These are phyloP conservation scores for Phanerotoma sp. DNA, from an alignment of 2,888 invertebrate species.

Conservation along the genomic window DNA sequence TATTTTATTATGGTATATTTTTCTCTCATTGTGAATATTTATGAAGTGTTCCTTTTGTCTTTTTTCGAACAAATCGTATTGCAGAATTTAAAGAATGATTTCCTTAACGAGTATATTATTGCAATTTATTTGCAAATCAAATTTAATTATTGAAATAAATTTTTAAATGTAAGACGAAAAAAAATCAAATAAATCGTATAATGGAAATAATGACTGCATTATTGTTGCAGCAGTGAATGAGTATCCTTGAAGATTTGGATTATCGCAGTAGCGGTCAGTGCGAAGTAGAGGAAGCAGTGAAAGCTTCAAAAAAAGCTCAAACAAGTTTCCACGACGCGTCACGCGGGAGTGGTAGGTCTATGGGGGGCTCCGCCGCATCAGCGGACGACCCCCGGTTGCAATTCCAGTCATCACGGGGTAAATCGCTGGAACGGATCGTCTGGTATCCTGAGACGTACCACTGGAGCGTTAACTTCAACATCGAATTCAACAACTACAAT, in stretches of 20 bases:
- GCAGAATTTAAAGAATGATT: too few species aligned
- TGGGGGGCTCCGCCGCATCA: slow-evolving; percentile 57
- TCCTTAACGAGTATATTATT: too few species aligned
- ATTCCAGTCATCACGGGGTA: slow-evolving; percentile 36
- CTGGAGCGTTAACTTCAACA: slow-evolving; percentile 39
- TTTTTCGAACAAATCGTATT: background rate
- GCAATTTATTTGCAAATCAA: too few species aligned
- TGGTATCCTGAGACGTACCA: slow-evolving; percentile 29
- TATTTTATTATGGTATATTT: too few species aligned
- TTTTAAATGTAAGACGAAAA: background rate
- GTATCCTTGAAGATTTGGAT: slow-evolving; percentile 23
- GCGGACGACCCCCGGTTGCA: slow-evolving; percentile 53
- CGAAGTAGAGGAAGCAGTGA: slow-evolving; percentile 28
- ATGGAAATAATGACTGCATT: slow-evolving; percentile 3
- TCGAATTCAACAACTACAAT: slow-evolving; percentile 39
- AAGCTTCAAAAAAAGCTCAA: background rate
- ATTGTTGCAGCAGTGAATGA: slow-evolving; percentile 35
- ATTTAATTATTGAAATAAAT: background rate
- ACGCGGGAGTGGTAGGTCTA: slow-evolving; percentile 56
- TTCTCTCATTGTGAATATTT: too few species aligned
- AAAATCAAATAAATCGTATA: background rate
- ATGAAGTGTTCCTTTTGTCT: background rate
- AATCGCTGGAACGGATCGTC: slow-evolving; percentile 44
- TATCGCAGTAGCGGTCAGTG: slow-evolving; percentile 29
- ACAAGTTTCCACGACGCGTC: slow-evolving; percentile 49